phyloP scores from a whole-genome alignment of 2,888 invertebrate species.

The Ophioninae sp. region DNA sequence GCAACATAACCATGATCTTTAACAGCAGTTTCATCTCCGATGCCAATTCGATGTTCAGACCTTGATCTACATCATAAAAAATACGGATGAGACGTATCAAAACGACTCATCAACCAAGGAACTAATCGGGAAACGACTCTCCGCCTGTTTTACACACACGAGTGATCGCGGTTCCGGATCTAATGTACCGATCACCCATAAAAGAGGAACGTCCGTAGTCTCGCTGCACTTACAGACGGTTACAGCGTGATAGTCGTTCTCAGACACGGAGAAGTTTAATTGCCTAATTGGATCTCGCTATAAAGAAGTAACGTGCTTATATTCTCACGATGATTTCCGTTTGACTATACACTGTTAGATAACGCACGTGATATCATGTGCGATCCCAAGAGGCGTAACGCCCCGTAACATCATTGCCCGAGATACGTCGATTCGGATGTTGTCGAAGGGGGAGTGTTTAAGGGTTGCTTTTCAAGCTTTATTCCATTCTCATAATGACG shows the following conservation, averaged over 20 bases:
- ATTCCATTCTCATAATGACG: slow-evolving; percentile 33
- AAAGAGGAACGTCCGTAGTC: neutral
- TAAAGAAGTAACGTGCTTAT: slow-evolving; percentile 44
- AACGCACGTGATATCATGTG: slow-evolving; percentile 30
- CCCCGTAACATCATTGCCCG: slow-evolving; percentile 32
- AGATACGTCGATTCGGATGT: slow-evolving; percentile 28
- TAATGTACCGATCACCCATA: neutral
- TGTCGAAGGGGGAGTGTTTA: slow-evolving; percentile 51
- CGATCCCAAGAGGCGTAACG: slow-evolving; percentile 30
- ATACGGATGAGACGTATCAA: neutral
- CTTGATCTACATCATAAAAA: neutral
- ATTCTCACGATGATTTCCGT: slow-evolving; percentile 31
- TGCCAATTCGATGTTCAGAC: neutral
- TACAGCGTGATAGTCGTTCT: slow-evolving; percentile 24
- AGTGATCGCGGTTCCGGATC: neutral
- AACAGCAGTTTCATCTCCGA: neutral
- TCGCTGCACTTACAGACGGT: neutral
- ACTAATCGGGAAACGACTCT: neutral
- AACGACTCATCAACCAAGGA: neutral
- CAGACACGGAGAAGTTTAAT: slow-evolving; percentile 27
- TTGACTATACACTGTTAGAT: slow-evolving; percentile 9
- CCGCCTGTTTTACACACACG: neutral
- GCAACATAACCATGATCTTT: neutral
- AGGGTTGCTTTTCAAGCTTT: slow-evolving; percentile 25
- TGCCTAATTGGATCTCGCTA: slow-evolving; percentile 45